These are phyloP conservation scores for Cylindroiulus punctatus DNA, from an alignment of 2,888 invertebrate species.

Conservation along the genomic window DNA sequence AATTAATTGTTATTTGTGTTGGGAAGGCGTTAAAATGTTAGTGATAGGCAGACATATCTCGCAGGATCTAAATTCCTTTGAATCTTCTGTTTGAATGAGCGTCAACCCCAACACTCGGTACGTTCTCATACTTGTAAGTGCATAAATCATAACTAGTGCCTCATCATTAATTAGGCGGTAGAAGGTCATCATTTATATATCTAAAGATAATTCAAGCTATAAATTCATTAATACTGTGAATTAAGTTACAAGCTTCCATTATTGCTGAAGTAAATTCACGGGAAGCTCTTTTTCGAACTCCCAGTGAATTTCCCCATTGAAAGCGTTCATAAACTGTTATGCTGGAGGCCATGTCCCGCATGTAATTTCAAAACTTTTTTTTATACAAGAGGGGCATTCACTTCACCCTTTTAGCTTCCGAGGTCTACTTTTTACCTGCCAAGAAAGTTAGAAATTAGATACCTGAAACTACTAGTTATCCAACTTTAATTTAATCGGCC, in stretches of 20 bases:
- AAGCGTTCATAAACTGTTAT: slow-evolving; percentile 22
- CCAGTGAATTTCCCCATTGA: not conserved
- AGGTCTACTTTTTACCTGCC: slow-evolving; percentile 6
- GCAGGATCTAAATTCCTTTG: not conserved
- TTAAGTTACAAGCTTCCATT: not conserved
- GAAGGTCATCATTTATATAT: slow-evolving; percentile 29
- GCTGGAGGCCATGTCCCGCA: slow-evolving; percentile 35
- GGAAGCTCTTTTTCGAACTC: not conserved
- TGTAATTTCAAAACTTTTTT: not conserved
- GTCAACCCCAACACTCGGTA: not conserved
- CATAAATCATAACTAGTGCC: slow-evolving; percentile 23
- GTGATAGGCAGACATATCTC: not conserved
- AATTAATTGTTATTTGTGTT: not conserved
- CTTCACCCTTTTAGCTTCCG: slow-evolving; percentile 21
- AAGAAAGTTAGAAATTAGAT: not conserved
- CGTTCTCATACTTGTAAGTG: not conserved
- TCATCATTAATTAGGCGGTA: slow-evolving; percentile 7
- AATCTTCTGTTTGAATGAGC: not conserved
- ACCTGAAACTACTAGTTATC: not conserved
- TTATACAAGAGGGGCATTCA: slow-evolving; percentile 29
- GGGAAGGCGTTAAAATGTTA: not conserved
- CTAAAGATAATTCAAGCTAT: slow-evolving; percentile 12
- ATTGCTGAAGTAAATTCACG: not conserved
- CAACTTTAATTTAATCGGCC: not conserved
- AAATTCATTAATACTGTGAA: not conserved